A percentile compares a stretch with the other conserved stretches of the same genome.
These are phyloP conservation scores for Oncorhynchus clarkii DNA, from an alignment of 2,113 vertebrate species.

Conservation along the genomic window DNA sequence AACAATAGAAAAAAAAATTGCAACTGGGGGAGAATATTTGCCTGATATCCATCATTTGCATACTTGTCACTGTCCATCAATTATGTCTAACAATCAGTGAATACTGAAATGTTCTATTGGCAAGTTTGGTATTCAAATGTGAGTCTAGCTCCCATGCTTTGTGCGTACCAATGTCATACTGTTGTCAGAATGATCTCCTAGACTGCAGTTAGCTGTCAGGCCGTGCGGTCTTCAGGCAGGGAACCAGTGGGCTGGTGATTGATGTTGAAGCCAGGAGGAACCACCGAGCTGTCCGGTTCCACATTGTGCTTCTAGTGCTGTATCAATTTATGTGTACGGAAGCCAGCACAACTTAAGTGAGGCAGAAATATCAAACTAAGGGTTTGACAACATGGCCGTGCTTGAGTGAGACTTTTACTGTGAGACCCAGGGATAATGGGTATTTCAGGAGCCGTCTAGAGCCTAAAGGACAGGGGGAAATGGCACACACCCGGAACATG, in stretches of 20 bases:
- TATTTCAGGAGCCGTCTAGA: conserved; percentile 44
- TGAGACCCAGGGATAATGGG: conserved; percentile 41
- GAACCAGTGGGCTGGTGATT: conserved; percentile 13
- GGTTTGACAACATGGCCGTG: conserved; percentile 28
- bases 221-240: not conserved
- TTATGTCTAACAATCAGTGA: conserved; percentile 57
- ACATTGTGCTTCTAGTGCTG: conserved; percentile 7
- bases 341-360: too few relatives aligned
- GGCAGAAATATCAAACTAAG: too few relatives aligned
- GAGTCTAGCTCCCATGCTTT: conserved; percentile 42
- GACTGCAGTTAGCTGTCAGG: conserved; percentile 44
- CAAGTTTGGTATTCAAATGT: conserved; percentile 47
- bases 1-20: too few relatives aligned
- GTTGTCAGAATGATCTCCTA: conserved; percentile 45
- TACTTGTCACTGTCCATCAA: conserved; percentile 62
- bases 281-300: conserved; percentile 13
- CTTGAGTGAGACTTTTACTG: conserved; percentile 39
- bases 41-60: conserved; percentile 66
- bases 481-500: too few relatives aligned
- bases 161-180: conserved; percentile 33
- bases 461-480: conserved; percentile 13
- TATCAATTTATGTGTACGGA: conserved; percentile 23
- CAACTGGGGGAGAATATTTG: conserved; percentile 54
- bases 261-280: conserved; percentile 33
- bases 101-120: conserved; percentile 49